A percentile compares a stretch with the other conserved stretches of the same genome.
These are phyloP conservation scores for Pelusios castaneus DNA, from an alignment of 2,113 vertebrate species.

Conservation along the genomic window DNA sequence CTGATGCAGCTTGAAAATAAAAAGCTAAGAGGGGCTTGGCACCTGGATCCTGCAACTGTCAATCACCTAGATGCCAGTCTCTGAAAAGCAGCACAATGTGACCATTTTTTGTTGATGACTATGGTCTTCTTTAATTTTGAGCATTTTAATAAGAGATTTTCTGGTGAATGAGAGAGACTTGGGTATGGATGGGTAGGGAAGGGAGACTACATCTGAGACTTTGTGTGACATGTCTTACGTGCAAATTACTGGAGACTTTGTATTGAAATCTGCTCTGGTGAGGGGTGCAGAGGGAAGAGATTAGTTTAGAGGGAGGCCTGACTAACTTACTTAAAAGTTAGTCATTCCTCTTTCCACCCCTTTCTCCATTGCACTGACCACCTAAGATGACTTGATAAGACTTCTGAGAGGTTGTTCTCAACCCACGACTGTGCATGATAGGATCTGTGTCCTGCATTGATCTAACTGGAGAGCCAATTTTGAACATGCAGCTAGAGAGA, in stretches of 20 bases:
- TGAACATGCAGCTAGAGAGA: background rate
- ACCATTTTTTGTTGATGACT: background rate
- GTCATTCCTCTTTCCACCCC: background rate
- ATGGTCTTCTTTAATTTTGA: background rate
- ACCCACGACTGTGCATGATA: rapidly evolving
- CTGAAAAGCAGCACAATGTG: rapidly evolving
- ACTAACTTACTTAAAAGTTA: background rate
- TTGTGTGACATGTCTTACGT: background rate
- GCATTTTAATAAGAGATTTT: background rate
- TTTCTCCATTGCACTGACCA: background rate
- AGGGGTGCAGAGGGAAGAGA: rapidly evolving
- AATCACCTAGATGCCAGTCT: background rate
- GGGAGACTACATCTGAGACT: background rate
- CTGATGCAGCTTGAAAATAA: slow-evolving; percentile 2
- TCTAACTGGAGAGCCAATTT: rapidly evolving
- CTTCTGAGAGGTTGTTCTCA: background rate
- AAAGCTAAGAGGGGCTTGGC: background rate
- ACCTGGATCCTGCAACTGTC: slow-evolving; percentile 12
- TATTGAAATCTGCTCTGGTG: background rate
- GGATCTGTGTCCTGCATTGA: too few relatives aligned
- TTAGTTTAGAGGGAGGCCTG: background rate
- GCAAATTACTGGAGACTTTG: rapidly evolving
- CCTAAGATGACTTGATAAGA: background rate
- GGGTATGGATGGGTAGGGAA: background rate
- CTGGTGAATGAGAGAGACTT: background rate